These are phyloP conservation scores for Antheraea pernyi DNA, from an alignment of 1,140 invertebrate genomes.

Conservation along the genomic window DNA sequence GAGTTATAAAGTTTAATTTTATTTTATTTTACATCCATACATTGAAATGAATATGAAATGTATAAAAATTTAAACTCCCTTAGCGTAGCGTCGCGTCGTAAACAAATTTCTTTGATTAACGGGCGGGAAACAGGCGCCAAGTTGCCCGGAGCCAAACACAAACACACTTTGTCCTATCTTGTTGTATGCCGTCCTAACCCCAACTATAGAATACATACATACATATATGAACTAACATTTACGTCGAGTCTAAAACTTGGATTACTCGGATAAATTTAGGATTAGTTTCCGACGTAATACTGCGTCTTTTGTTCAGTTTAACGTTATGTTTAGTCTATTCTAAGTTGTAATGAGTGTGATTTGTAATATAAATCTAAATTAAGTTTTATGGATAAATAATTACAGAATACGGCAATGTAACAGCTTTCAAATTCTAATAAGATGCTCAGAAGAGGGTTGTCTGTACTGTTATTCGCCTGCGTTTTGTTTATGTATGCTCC, in stretches of 20 bases:
- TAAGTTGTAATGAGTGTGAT: not conserved
- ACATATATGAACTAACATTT: not conserved
- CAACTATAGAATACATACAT: not conserved
- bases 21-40: not conserved
- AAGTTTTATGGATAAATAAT: too few species aligned
- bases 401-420: too few species aligned
- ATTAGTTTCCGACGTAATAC: not conserved
- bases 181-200: conserved; percentile 4
- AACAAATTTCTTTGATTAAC: conserved; percentile 30
- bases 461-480: too few species aligned
- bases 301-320: not conserved
- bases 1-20: too few species aligned
- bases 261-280: not conserved
- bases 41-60: conserved; percentile 8
- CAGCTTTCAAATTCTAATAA: too few species aligned
- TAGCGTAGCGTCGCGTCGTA: conserved; percentile 21
- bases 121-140: conserved; percentile 24
- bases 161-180: conserved; percentile 18
- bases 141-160: conserved; percentile 32
- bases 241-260: not conserved
- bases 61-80: conserved; percentile 30
- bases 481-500: too few species aligned
- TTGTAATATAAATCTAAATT: too few species aligned
- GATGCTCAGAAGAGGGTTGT: too few species aligned
- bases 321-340: not conserved